Percentiles rank a stretch among this genome's conserved stretches.
These are phyloP conservation scores for Norana najaformis DNA, from an alignment of 2,888 invertebrate genomes.

Conservation along the genomic window DNA sequence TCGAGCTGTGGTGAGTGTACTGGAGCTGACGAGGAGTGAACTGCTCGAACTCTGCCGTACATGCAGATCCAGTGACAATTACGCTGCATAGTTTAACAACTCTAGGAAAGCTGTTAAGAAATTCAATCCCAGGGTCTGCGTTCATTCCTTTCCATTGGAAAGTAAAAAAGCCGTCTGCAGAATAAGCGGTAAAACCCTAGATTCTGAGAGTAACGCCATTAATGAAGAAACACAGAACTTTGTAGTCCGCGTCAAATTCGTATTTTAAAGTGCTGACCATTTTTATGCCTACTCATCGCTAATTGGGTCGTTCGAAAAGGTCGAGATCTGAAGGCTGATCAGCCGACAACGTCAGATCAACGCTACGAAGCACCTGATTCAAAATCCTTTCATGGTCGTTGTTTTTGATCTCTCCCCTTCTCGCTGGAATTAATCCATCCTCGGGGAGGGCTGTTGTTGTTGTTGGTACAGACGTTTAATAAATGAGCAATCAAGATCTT, in stretches of 20 bases:
- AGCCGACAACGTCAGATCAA: too few relatives aligned
- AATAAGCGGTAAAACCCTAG: not conserved
- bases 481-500: too few relatives aligned
- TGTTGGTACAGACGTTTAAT: too few relatives aligned
- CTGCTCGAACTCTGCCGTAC: not conserved
- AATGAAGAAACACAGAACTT: not conserved
- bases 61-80: not conserved
- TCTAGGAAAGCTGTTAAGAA: not conserved
- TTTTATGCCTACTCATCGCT: not conserved
- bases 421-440: too few relatives aligned
- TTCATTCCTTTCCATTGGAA: not conserved
- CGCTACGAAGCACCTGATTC: too few relatives aligned
- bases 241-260: not conserved
- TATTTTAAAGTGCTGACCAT: not conserved
- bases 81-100: not conserved
- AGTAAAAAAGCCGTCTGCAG: not conserved
- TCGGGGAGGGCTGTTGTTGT: too few relatives aligned
- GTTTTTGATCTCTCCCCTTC: too few relatives aligned
- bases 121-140: not conserved
- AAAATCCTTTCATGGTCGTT: too few relatives aligned
- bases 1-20: not conserved
- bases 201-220: not conserved
- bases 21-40: not conserved
- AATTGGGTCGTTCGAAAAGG: not conserved
- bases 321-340: not conserved